phyloP scores from a whole-genome alignment of 2,113 vertebrate species.

The Centropus bengalensis region DNA sequence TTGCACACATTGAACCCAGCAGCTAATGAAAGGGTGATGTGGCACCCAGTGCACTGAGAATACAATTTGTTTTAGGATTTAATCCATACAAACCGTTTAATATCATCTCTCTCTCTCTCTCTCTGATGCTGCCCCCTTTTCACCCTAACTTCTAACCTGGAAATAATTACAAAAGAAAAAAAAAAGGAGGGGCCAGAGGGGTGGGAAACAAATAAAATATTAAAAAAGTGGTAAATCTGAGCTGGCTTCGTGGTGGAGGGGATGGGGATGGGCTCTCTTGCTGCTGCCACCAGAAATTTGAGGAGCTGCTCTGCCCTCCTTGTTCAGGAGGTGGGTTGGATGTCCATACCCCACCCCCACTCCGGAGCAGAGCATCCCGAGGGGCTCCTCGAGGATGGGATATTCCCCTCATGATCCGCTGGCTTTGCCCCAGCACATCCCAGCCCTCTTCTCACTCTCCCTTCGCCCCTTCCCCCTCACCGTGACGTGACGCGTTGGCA shows the following conservation, averaged over 20 bases:
- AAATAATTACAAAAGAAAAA: background rate
- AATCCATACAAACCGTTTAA: background rate
- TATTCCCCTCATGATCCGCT: background rate
- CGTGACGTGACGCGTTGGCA: background rate
- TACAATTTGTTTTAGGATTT: background rate
- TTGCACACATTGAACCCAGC: background rate
- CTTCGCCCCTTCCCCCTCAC: background rate
- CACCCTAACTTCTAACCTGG: background rate
- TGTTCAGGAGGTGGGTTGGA: background rate
- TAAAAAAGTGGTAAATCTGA: background rate
- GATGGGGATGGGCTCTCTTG: fast-evolving
- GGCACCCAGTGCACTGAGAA: background rate
- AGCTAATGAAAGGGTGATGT: background rate
- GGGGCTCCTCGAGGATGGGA: background rate
- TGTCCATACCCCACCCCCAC: background rate
- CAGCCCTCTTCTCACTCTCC: background rate
- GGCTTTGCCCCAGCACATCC: background rate
- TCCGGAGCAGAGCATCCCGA: background rate
- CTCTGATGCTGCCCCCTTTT: background rate
- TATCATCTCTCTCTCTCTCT: background rate
- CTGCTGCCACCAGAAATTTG: background rate
- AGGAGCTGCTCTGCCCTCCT: background rate
- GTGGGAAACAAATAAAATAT: background rate
- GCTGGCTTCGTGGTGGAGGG: background rate
- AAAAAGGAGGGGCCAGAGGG: too few relatives aligned